Base-by-base conservation (phyloP, 2,113 vertebrate species). In the Paedocypris sp. region DNA sequence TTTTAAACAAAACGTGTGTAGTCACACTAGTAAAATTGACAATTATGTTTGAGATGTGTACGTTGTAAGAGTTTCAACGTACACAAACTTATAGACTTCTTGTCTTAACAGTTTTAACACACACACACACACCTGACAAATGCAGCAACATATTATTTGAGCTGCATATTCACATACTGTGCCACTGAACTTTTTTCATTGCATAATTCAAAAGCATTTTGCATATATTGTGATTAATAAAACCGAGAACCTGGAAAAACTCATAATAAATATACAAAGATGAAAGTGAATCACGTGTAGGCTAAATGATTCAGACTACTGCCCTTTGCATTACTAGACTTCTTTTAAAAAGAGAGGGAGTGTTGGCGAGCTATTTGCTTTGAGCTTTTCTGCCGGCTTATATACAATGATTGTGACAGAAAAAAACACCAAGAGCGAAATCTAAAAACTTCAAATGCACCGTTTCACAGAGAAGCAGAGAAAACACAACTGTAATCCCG, bases 181-280 rank as follows among this genome's bases (percentile, higher is more conserved):
- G n/a, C n/a, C n/a, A n/a, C n/a, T n/a, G n/a, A 41, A 47, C 41
- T 71, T 78, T 72, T 51, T 49, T 46, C 60, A 18, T 26, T 49
- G 50, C 49, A 50, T 62, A 22, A 46, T n/a, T 70, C 29, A 6
- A 46, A 42, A 53, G 26, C 59, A 60, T 70, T 62, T 66, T 51
- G 58, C 51, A 73, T 70, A 63, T 73, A 73, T 75, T 73, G 80
- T 75, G 75, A 80, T 81, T 81, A 81, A 83, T 81, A 70, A 73
- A 66, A 80, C 71, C 63, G 50, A 75, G 75, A 77, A 75, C 59
- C 50, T 79, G 72, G 66, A 74, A 82, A 71, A 75, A 49, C 57
- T 62, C 56, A 33, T 74, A 76, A 80, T 75, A 82, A 82, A 82
- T 77, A 82, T 66, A 73, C 76, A 80, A 77, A 70, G 76, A 82